phyloP scores from a whole-genome alignment of 2,113 vertebrate species.

The Hypanus sabinus region DNA sequence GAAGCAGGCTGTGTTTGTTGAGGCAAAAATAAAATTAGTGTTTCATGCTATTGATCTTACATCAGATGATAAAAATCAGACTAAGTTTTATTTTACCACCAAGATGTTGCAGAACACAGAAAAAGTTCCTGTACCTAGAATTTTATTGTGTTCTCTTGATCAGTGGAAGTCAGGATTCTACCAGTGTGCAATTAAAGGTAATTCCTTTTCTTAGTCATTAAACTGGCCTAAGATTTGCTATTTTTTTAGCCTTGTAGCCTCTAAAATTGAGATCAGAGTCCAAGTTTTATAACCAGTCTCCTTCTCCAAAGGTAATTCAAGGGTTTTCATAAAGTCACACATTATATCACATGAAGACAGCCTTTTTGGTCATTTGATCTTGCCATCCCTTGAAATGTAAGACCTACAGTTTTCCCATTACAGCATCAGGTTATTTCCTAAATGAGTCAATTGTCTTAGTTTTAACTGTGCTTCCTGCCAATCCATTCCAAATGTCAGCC shows the following conservation, averaged over 20 bases:
- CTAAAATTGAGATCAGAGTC: neutral
- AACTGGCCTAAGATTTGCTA: neutral
- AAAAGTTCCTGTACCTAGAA: neutral
- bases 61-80: too few species aligned
- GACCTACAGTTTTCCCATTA: conserved; percentile 21
- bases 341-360: conserved; percentile 10
- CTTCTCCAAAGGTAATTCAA: neutral
- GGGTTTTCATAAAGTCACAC: neutral
- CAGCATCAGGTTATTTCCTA: conserved; percentile 15
- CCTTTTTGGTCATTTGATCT: neutral
- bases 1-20: too few species aligned
- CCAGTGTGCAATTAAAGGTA: neutral
- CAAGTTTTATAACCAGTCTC: neutral
- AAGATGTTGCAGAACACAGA: neutral
- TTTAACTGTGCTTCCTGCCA: conserved; percentile 17
- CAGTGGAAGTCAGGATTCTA: neutral
- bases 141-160: neutral
- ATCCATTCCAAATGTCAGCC: conserved; percentile 12
- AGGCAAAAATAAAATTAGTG: too few species aligned
- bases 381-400: neutral
- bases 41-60: too few species aligned
- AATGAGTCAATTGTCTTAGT: conserved; percentile 26
- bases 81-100: neutral
- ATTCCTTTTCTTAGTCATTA: neutral
- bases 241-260: neutral